Percentiles rank a stretch among this genome's conserved stretches.
Evolutionary conservation across 2,888 invertebrate genomes (phyloP).

Genomic region (Pardosa pseudoannulata): DNA sequence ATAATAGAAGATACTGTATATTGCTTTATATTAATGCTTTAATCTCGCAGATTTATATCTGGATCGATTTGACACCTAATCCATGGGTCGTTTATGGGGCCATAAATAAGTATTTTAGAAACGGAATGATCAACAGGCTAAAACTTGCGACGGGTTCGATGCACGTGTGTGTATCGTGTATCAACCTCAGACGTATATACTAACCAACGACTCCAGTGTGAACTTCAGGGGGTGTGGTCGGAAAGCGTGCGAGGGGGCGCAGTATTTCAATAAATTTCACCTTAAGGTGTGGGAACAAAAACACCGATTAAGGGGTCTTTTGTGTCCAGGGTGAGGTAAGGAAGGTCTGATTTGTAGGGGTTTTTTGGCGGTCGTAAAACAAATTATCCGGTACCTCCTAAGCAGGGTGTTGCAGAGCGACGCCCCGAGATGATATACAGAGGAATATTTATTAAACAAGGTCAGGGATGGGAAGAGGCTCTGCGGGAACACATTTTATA

Average conservation of each 20-base stretch:
- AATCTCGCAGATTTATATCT: too few relatives aligned
- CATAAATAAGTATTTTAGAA: too few relatives aligned
- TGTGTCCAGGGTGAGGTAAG: background rate
- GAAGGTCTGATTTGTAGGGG: background rate
- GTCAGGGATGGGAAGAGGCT: too few relatives aligned
- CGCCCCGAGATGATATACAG: background rate
- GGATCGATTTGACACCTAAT: too few relatives aligned
- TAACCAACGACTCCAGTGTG: background rate
- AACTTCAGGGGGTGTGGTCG: background rate
- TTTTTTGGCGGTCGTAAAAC: background rate
- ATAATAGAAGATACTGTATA: too few relatives aligned
- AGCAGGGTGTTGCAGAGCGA: background rate
- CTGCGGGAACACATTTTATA: too few relatives aligned
- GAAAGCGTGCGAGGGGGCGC: background rate
- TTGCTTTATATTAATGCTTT: too few relatives aligned
- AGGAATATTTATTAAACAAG: background rate
- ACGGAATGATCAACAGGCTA: too few relatives aligned
- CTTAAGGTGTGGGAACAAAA: conserved; percentile 4
- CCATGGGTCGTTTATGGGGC: too few relatives aligned
- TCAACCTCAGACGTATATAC: background rate
- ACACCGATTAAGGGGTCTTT: conserved; percentile 12
- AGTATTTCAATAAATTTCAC: background rate
- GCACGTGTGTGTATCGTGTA: too few relatives aligned
- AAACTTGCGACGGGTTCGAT: too few relatives aligned
- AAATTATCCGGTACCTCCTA: background rate